phyloP scores from a whole-genome alignment of 2,113 vertebrate species.

The Pluvialis apricaria region DNA sequence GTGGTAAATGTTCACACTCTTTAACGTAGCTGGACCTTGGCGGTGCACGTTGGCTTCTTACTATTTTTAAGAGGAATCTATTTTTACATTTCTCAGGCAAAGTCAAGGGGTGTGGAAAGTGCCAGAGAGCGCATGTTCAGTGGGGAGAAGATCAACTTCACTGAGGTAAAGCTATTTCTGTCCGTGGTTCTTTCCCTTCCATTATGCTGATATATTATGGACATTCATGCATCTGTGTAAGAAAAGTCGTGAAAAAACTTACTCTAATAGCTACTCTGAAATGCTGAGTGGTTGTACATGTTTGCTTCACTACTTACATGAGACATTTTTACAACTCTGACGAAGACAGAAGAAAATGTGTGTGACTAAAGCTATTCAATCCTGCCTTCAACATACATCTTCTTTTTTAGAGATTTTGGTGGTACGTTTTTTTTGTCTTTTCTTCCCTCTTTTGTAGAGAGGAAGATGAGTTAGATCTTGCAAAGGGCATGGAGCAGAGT shows the following conservation, averaged over 20 bases:
- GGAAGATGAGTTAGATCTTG: background rate
- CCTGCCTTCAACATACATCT: background rate
- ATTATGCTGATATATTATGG: background rate
- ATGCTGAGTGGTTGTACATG: background rate
- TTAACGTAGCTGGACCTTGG: background rate
- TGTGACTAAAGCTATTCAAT: background rate
- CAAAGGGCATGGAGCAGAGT: background rate
- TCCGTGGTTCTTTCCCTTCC: background rate
- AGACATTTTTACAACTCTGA: background rate
- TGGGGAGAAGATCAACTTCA: constrained; percentile 96
- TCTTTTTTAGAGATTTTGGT: background rate
- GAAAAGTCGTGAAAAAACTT: background rate
- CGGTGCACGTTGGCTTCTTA: background rate
- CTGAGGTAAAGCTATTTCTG: constrained; percentile 82
- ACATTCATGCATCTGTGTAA: background rate
- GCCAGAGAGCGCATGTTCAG: constrained; percentile 90
- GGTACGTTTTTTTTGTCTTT: background rate
- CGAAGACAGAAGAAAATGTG: background rate
- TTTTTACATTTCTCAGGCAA: constrained; percentile 77
- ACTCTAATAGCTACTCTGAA: background rate
- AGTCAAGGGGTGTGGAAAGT: constrained; percentile 87
- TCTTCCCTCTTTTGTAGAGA: background rate
- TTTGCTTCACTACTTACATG: background rate
- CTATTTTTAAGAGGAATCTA: background rate
- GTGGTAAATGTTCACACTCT: background rate